phyloP scores from a whole-genome alignment of 2,888 invertebrate species.

The Ormyrus nitidulus region DNA sequence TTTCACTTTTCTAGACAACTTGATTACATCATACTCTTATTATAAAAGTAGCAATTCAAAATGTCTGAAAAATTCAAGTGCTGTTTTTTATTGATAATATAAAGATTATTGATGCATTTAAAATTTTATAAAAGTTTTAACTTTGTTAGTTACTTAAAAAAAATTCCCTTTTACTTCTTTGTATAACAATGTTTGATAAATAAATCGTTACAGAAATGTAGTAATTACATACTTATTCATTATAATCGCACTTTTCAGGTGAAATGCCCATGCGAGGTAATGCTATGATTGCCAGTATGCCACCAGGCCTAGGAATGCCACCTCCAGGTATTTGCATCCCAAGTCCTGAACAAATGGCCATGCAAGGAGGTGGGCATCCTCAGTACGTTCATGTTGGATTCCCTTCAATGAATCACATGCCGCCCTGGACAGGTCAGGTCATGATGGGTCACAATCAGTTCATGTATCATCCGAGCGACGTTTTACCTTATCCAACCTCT shows the following conservation, averaged over 20 bases:
- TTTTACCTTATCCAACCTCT: slow-evolving; percentile 77
- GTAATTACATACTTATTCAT: no score
- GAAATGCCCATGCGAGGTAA: slow-evolving; percentile 70
- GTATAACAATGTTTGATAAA: no score
- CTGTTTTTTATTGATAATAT: neutral
- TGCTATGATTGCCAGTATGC: slow-evolving; percentile 69
- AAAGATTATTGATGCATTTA: neutral
- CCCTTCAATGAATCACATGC: slow-evolving; percentile 70
- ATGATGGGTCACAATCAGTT: slow-evolving; percentile 72
- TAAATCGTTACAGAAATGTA: no score
- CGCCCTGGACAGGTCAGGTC: slow-evolving; percentile 71
- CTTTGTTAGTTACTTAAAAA: no score
- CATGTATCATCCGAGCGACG: slow-evolving; percentile 71
- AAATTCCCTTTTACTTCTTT: no score
- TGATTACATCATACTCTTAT: no score
- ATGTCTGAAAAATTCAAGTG: neutral
- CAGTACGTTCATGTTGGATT: slow-evolving; percentile 64
- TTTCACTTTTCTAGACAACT: no score
- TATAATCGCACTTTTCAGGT: slow-evolving; percentile 56
- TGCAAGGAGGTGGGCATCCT: slow-evolving; percentile 59
- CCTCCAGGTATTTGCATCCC: slow-evolving; percentile 71
- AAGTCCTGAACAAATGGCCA: slow-evolving; percentile 70
- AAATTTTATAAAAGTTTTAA: neutral
- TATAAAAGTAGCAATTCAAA: no score
- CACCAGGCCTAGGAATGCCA: slow-evolving; percentile 70